phyloP scores from a whole-genome alignment of 2,888 invertebrate genomes.

The Venusia cambrica region DNA sequence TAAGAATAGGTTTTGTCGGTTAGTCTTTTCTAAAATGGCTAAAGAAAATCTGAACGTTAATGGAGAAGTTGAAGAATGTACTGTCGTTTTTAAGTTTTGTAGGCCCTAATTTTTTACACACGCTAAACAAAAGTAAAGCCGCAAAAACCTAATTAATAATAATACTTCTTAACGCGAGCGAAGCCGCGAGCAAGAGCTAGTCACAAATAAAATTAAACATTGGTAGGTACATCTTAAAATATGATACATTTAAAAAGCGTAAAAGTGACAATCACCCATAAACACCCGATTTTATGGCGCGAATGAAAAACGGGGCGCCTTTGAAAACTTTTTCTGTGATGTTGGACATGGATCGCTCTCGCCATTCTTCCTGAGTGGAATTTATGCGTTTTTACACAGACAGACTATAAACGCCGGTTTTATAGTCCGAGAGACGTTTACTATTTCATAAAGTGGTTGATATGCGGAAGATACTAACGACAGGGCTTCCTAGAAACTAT shows the following conservation, averaged over 20 bases:
- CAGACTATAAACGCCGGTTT: conserved; percentile 75
- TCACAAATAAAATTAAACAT: no score
- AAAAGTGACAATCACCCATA: conserved; percentile 60
- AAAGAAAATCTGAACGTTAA: no score
- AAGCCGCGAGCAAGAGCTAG: no score
- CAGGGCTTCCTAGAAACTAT: conserved; percentile 60
- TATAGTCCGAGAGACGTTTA: conserved; percentile 74
- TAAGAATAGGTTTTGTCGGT: no score
- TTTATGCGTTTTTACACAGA: conserved; percentile 71
- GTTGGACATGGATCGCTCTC: conserved; percentile 51
- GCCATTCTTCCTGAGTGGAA: conserved; percentile 66
- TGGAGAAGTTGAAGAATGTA: background rate
- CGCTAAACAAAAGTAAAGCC: no score
- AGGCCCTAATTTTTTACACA: no score
- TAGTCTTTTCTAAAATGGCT: no score
- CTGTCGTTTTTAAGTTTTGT: conserved; percentile 43
- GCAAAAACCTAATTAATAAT: no score
- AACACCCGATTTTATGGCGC: conserved; percentile 70
- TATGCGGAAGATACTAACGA: conserved; percentile 68
- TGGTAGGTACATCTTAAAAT: no score
- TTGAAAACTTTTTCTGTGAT: conserved; percentile 74
- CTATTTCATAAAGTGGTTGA: conserved; percentile 75
- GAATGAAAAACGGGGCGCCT: conserved; percentile 69
- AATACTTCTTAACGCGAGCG: no score
- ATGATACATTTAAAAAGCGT: conserved; percentile 41